A percentile compares a stretch with the other conserved stretches of the same genome.
Conservation (phyloP, 2,113 vertebrate genomes). For the Oreotrochilus melanogaster region DNA sequence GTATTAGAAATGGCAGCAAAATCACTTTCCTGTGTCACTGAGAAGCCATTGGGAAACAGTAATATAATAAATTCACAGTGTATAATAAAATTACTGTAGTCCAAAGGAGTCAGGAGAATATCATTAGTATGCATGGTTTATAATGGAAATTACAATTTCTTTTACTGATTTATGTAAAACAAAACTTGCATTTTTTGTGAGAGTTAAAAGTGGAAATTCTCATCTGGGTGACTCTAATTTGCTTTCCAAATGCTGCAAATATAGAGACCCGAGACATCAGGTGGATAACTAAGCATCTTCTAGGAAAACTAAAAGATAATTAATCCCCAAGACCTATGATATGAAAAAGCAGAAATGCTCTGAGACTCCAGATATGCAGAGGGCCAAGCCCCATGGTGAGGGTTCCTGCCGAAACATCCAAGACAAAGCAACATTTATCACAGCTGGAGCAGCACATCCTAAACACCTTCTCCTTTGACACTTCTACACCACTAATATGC, state of each 20-base stretch:
- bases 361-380: background rate
- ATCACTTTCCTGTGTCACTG: background rate
- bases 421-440: background rate
- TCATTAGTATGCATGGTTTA: background rate
- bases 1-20: accelerated
- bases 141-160: background rate
- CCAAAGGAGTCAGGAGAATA: background rate
- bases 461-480: background rate
- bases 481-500: background rate
- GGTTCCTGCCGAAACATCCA: background rate
- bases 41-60: background rate
- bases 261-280: background rate
- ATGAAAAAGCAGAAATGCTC: background rate
- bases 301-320: background rate
- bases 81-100: conserved; percentile 10
- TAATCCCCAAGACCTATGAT: background rate
- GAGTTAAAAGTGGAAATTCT: background rate
- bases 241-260: background rate
- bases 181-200: background rate
- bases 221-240: background rate
- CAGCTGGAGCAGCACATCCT: background rate
- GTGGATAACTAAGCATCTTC: background rate
- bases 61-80: background rate
- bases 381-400: background rate
- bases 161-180: background rate